Base-by-base conservation (phyloP, 2,888 invertebrate species). In the Latrodectus elegans region DNA sequence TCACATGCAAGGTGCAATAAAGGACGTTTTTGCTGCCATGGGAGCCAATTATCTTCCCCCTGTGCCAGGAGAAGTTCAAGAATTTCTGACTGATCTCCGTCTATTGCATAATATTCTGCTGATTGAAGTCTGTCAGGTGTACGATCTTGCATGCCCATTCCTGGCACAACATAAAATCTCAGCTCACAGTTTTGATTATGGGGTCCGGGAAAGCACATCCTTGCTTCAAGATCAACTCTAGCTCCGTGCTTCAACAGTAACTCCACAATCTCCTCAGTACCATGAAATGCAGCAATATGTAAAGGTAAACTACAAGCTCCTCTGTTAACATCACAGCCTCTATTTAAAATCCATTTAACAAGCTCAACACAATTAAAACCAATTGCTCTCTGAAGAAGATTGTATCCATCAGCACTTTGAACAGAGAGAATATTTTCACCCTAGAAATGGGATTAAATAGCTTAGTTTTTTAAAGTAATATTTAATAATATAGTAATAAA, bases 161-260 rank as follows among this genome's bases (percentile, higher is more conserved):
- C 83, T 51, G 83, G 79, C 14, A 83, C 79, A 2, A 86, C 71
- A 49, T 72, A 82, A 71, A 79, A 85, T 52, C 88, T 74, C 38
- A 90, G 94, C 92, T 95, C 95, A 91, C 95, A 95, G 91, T 95
- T 95, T 90, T 94, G 94, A 89, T 94, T 94, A 91, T 95, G 95
- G 8, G 94, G 94, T 11, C 95, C 95, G 0, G 95, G 95, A 93
- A 95, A 95, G 91, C 95, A 96, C 94, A 96, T 95, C 26, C 95
- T 93, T 0, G 95, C 94, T 91, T 95, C 95, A 0, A 95, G 94
- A 92, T 95, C 95, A 17, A 95, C 94, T 89, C 95, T 93, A 9
- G 95, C 95, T 38, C 95, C 95, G 92, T 95, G 94, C 90, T 95
- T 94, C 78, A 95, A 91, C 60, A 95, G 91, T 67, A 95, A 91